phyloP scores from a whole-genome alignment of 2,888 invertebrate genomes.

The Tuberolachnus salignus region DNA sequence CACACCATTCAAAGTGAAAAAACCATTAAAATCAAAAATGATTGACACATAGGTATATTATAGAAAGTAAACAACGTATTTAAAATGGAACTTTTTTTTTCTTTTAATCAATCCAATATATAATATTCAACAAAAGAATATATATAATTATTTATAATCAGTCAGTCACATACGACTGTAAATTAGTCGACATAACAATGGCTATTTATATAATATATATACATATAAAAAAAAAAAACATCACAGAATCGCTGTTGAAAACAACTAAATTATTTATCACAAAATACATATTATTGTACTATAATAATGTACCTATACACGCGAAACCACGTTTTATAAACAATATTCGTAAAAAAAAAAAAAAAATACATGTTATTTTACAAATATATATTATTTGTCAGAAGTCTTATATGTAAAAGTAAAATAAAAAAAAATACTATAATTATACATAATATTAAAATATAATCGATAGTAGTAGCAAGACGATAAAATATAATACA shows the following conservation, averaged over 20 bases:
- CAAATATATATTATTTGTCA: too few relatives aligned
- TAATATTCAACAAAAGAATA: conserved; percentile 37
- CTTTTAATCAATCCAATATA: background rate
- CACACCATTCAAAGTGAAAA: too few relatives aligned
- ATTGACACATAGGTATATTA: too few relatives aligned
- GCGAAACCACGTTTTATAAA: background rate
- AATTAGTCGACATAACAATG: background rate
- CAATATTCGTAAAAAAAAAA: conserved; percentile 22
- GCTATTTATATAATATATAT: conserved; percentile 11
- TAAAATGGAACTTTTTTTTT: conserved; percentile 26
- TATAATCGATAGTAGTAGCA: conserved; percentile 3
- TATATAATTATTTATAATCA: conserved; percentile 19
- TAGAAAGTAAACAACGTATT: conserved; percentile 16
- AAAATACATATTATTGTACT: background rate
- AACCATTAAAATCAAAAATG: too few relatives aligned
- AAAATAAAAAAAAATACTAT: background rate
- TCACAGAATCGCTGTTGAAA: conserved; percentile 55
- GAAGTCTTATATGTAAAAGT: background rate
- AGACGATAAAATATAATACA: conserved; percentile 2
- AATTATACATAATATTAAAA: background rate
- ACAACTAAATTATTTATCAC: conserved; percentile 32
- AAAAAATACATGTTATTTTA: too few relatives aligned
- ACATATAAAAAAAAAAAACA: conserved; percentile 8
- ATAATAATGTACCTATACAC: conserved; percentile 6
- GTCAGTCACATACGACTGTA: background rate